Conservation (phyloP, 2,113 vertebrate species). For the Malurus melanocephalus region DNA sequence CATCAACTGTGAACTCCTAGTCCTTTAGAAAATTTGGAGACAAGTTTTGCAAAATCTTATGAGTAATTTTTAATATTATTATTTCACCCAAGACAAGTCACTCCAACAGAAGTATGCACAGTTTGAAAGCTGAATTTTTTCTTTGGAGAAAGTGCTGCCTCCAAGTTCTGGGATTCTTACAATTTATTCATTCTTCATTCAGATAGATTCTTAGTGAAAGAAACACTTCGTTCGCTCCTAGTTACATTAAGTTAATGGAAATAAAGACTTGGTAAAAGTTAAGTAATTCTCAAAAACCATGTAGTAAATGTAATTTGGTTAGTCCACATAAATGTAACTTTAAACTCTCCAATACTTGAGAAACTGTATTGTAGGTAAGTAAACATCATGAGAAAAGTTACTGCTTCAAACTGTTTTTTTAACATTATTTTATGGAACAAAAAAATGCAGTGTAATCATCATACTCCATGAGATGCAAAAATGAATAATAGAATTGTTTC, state of each 20-base stretch:
- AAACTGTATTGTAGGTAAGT: background rate
- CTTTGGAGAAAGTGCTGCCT: background rate
- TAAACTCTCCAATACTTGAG: background rate
- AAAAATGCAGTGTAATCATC: conserved; percentile 27
- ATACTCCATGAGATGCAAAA: conserved; percentile 29
- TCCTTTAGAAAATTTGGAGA: background rate
- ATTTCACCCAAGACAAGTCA: background rate
- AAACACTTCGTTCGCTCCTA: background rate
- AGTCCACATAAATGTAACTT: background rate
- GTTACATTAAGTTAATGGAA: background rate
- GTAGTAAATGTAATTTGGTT: background rate
- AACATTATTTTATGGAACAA: conserved; percentile 11
- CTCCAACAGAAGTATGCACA: background rate
- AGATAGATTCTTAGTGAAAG: background rate
- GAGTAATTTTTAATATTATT: background rate
- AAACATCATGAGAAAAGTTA: background rate
- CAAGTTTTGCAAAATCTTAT: background rate
- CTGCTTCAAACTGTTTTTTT: background rate
- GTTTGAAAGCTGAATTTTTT: background rate
- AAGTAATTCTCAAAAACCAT: background rate
- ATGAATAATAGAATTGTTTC: conserved; percentile 29
- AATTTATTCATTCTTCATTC: background rate
- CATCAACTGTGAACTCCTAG: background rate
- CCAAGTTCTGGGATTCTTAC: background rate
- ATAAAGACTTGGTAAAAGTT: background rate